phyloP scores from a whole-genome alignment of 2,888 invertebrate genomes.

The Lasius fuliginosus region DNA sequence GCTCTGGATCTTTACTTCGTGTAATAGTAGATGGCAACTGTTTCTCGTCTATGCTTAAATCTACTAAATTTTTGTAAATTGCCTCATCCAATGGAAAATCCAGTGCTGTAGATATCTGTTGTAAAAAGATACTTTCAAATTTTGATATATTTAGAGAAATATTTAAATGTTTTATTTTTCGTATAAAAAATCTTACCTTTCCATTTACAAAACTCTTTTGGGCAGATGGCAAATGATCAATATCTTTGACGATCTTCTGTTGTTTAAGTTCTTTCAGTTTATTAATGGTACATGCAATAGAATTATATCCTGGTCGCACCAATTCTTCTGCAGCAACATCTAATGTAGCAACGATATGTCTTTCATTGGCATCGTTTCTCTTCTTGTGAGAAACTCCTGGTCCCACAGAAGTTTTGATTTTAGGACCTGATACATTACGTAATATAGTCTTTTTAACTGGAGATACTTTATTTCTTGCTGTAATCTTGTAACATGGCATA shows the following conservation, averaged over 20 bases:
- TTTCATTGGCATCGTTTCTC: constrained; percentile 14
- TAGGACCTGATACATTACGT: constrained; percentile 63
- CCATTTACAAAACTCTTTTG: constrained; percentile 76
- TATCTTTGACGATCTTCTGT: constrained; percentile 73
- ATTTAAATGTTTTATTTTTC: neutral
- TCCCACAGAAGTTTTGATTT: constrained; percentile 68
- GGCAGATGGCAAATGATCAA: constrained; percentile 75
- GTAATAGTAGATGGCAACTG: constrained; percentile 78
- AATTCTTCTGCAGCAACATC: constrained; percentile 66
- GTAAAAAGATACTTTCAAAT: constrained; percentile 45
- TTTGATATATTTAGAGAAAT: neutral
- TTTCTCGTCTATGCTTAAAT: constrained; percentile 80
- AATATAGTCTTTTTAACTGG: constrained; percentile 71
- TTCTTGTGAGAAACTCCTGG: constrained; percentile 63
- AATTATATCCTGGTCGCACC: constrained; percentile 81
- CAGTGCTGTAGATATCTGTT: constrained; percentile 79
- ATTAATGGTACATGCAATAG: constrained; percentile 79
- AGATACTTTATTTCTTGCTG: constrained; percentile 37
- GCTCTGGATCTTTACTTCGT: constrained; percentile 82
- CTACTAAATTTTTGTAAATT: constrained; percentile 81
- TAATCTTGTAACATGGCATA: constrained; percentile 64
- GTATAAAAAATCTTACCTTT: constrained; percentile 77
- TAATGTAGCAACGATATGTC: neutral
- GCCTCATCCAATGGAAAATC: constrained; percentile 80
- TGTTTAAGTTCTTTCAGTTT: constrained; percentile 76